phyloP scores from a whole-genome alignment of 2,113 vertebrate species.

The Donacobius atricapilla region DNA sequence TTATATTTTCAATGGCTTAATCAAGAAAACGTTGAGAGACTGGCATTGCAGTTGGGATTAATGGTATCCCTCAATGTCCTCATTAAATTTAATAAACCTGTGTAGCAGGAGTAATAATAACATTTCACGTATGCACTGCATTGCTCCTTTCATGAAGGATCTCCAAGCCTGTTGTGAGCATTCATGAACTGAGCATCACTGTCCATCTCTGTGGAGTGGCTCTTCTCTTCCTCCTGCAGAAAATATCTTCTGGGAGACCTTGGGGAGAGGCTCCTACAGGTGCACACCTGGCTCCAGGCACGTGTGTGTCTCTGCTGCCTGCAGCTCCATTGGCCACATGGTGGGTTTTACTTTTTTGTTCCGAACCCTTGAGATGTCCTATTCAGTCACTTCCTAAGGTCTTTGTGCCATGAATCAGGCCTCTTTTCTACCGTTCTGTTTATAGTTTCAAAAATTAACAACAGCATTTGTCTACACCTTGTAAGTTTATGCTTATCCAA shows the following conservation, averaged over 20 bases:
- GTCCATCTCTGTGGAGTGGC: rapidly evolving
- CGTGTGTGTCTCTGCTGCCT: not conserved
- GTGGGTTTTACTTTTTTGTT: not conserved
- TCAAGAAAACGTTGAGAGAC: slow-evolving; percentile 4
- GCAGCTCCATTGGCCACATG: rapidly evolving
- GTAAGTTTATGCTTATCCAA: not conserved
- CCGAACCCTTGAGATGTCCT: not conserved
- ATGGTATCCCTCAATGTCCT: not conserved
- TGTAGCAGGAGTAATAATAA: not conserved
- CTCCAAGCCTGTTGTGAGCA: not conserved
- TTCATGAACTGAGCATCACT: not conserved
- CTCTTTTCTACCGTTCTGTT: not conserved
- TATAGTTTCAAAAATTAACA: not conserved
- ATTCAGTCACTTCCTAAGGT: not conserved
- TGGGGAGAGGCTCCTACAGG: not conserved
- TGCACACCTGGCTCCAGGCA: not conserved
- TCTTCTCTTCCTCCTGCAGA: not conserved
- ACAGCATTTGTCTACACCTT: not conserved
- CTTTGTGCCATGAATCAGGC: not conserved
- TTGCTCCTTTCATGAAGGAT: not conserved
- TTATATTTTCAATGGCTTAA: not conserved
- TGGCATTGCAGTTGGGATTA: not conserved
- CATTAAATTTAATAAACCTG: slow-evolving; percentile 3
- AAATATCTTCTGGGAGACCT: not conserved
- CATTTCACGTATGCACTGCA: not conserved